phyloP scores from a whole-genome alignment of 2,113 vertebrate genomes.

The Halcyon malimbica region DNA sequence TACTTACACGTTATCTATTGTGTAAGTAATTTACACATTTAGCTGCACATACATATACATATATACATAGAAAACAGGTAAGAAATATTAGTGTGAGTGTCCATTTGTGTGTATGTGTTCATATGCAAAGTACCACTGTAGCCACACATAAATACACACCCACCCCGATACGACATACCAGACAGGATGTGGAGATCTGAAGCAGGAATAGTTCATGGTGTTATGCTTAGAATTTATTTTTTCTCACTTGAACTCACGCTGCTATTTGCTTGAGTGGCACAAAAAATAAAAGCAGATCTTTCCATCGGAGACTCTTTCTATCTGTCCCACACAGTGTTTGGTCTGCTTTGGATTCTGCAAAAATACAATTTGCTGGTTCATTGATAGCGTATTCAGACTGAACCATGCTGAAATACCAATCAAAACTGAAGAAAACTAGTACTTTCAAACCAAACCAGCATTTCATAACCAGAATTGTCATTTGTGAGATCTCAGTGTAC shows the following conservation, averaged over 20 bases:
- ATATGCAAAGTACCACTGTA: not conserved
- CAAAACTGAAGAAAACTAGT: not conserved
- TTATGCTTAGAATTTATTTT: not conserved
- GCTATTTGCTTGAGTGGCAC: not conserved
- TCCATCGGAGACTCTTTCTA: not conserved
- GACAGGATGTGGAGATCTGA: not conserved
- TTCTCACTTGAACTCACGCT: not conserved
- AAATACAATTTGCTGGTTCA: conserved; percentile 20
- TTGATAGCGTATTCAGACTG: not conserved
- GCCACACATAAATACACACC: not conserved
- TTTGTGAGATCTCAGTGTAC: not conserved
- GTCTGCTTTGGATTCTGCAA: not conserved
- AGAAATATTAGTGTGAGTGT: not conserved
- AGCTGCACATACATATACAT: not conserved
- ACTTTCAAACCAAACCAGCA: not conserved
- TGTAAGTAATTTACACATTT: not conserved
- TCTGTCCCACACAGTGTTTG: not conserved
- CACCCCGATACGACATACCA: not conserved
- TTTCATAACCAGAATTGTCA: not conserved
- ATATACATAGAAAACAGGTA: not conserved
- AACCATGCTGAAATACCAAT: conserved; percentile 8
- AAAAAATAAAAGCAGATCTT: not conserved
- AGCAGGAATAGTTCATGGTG: not conserved
- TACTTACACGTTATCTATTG: not conserved
- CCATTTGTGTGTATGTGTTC: accelerated